A percentile compares a stretch with the other conserved stretches of the same genome.
Evolutionary conservation across 2,113 vertebrate genomes (phyloP).

Genomic region (Notothenia rossii): DNA sequence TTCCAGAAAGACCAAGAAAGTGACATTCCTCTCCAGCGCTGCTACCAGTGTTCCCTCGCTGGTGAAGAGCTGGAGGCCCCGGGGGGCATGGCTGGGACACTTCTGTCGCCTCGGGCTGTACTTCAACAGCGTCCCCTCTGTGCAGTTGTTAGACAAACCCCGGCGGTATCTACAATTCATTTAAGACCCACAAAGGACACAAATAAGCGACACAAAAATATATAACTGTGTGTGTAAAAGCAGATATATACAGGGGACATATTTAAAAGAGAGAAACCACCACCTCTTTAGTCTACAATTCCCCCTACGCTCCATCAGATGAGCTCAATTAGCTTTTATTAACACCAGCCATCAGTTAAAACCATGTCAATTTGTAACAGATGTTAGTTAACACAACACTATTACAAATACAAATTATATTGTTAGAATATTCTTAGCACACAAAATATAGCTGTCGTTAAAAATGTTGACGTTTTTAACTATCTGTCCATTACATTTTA

Average conservation of each 20-base stretch:
- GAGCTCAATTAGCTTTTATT: neutral
- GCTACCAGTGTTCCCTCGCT: conserved; percentile 90
- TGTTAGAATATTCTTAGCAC: neutral
- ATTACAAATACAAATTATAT: neutral
- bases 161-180: conserved; percentile 86
- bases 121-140: conserved; percentile 85
- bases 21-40: conserved; percentile 88
- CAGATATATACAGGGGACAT: neutral
- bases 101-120: conserved; percentile 91
- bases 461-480: neutral
- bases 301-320: neutral
- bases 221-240: neutral
- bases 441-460: neutral
- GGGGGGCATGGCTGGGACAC: conserved; percentile 89
- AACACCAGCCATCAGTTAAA: neutral
- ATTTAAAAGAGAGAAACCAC: neutral
- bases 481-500: neutral
- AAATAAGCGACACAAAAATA: neutral
- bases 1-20: conserved; percentile 92
- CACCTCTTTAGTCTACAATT: neutral
- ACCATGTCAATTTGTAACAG: neutral
- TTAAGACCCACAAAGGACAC: conserved; percentile 13
- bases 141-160: conserved; percentile 94
- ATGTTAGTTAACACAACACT: conserved; percentile 2
- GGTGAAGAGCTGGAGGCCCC: conserved; percentile 90